These are phyloP conservation scores for Lemur catta DNA, from an alignment of 2,797 vertebrate species.

Conservation along the genomic window DNA sequence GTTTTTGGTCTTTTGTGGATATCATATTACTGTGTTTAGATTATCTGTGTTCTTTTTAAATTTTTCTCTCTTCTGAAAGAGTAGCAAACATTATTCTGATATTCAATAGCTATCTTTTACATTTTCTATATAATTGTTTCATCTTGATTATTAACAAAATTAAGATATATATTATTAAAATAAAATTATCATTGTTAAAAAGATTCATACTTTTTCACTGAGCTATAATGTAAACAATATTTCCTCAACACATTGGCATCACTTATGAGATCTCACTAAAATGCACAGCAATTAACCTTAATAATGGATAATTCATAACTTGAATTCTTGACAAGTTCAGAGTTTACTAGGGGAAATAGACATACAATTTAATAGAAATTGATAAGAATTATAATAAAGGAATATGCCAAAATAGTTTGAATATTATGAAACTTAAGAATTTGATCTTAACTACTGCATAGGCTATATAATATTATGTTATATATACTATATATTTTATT, in stretches of 20 bases:
- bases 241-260: neutral
- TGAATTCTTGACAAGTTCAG: neutral
- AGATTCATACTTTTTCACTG: neutral
- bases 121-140: neutral
- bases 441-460: neutral
- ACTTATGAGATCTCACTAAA: neutral
- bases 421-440: neutral
- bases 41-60: neutral
- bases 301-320: neutral
- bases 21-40: neutral
- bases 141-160: neutral
- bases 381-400: neutral
- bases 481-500: neutral
- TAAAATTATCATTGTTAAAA: neutral
- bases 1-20: neutral
- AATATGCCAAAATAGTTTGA: neutral
- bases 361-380: neutral
- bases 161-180: neutral
- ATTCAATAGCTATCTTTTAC: neutral
- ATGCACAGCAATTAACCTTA: neutral
- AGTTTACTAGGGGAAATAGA: neutral
- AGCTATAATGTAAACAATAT: neutral
- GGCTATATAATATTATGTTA: neutral
- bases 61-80: neutral
- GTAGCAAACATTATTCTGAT: neutral